Conservation (phyloP, 1,140 invertebrate species). For the Acarapis woodi region DNA sequence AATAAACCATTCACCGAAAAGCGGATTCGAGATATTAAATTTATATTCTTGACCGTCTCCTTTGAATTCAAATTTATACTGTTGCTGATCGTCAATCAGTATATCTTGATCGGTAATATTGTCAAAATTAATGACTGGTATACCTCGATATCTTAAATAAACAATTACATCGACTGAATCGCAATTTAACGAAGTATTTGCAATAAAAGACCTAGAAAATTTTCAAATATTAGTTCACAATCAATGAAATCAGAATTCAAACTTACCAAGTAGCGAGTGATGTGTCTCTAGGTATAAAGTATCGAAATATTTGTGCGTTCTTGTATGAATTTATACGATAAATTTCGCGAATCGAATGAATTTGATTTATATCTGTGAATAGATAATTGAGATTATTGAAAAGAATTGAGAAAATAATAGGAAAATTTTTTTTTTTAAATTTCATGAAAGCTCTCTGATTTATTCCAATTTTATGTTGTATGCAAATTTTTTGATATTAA, state of each 20-base stretch:
- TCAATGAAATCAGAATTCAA: too few species aligned
- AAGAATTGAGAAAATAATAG: too few species aligned
- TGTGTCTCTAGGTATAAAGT: constrained; percentile 13
- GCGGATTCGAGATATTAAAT: constrained; percentile 19
- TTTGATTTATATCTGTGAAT: constrained; percentile 11
- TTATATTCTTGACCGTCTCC: constrained; percentile 5
- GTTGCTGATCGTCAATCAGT: constrained; percentile 16
- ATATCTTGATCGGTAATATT: constrained; percentile 28
- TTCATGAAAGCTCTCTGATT: too few species aligned
- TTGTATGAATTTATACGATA: constrained; percentile 15
- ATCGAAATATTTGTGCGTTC: constrained; percentile 17
- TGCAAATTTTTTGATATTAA: too few species aligned
- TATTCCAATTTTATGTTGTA: too few species aligned
- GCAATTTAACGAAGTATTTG: constrained; percentile 1
- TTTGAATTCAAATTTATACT: constrained; percentile 10
- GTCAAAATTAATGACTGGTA: constrained; percentile 42
- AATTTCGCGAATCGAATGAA: constrained; percentile 14
- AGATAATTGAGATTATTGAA: background rate
- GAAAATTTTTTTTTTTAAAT: too few species aligned
- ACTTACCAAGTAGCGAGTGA: constrained; percentile 9
- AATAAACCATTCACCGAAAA: constrained; percentile 44
- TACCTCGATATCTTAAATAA: constrained; percentile 30
- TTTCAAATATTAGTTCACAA: too few species aligned
- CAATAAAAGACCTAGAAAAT: background rate
- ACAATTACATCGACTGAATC: constrained; percentile 6